Evolutionary conservation across 2,113 vertebrate genomes (phyloP), one percentile per base, ranked within the genome.

Genomic region (Orycteropus afer): DNA sequence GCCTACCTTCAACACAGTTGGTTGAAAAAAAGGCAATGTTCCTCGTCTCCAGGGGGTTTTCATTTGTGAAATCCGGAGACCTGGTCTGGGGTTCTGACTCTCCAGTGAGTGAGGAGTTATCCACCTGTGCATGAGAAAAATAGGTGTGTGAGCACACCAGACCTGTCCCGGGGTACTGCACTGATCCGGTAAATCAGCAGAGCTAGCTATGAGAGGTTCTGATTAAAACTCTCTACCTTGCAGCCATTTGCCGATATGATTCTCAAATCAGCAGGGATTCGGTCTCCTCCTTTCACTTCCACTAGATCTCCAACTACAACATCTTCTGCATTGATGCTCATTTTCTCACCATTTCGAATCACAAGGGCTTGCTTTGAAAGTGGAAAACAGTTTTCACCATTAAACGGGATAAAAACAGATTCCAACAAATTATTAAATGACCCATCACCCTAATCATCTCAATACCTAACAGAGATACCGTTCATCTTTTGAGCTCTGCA

Each of bases 261-360:
- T 40, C 99, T 95, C 97, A 99, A 98, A 95, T 99, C 99, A 0
- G 99, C 99, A 4, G 99, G 99, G 97, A 99, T 99, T 96, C 99
- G 98, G 98, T 99, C 99, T 34, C 99, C 99, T 25, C 99, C 99
- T 84, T 99, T 99, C 74, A 99, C 99, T 95, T 99, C 99, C 89
- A 99, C 99, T 22, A 99, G 97, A 90, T 99, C 99, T 32, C 99
- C 99, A 1, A 99, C 98, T 2, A 99, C 99, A 37, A 99, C 99
- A 0, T 99, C 98, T 96, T 99, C 99, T 0, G 99, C 99, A 5
- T 99, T 99, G 92, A 99, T 98, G 98, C 98, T 99, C 84, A 98
- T 98, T 97, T 99, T 99, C 96, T 99, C 99, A 1, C 99, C 99
- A 0, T 99, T 99, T 79, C 99, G 99, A 97, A 99, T 98, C 32